Conservation (phyloP, 2,113 vertebrate genomes). For the Xyrauchen texanus region DNA sequence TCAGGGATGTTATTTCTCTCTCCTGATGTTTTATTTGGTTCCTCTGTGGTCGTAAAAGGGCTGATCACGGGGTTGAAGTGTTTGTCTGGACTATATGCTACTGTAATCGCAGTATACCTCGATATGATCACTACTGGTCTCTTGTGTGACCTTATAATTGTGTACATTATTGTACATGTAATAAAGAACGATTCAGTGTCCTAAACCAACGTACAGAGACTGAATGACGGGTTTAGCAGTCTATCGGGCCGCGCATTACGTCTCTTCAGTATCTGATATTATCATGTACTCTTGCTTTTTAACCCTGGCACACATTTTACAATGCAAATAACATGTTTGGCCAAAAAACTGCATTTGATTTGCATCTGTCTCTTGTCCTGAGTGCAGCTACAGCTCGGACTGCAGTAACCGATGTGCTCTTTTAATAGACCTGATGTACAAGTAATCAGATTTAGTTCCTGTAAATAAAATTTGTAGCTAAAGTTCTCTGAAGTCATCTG, state of each 20-base stretch:
- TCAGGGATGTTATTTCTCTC: conserved; percentile 66
- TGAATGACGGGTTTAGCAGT: no score
- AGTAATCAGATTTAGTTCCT: conserved; percentile 45
- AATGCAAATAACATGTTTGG: no score
- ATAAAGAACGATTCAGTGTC: conserved; percentile 74
- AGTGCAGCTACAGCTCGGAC: no score
- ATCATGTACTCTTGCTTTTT: background rate
- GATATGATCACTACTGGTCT: conserved; percentile 87
- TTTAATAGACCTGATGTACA: conserved; percentile 53
- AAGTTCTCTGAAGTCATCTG: background rate
- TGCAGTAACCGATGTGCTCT: background rate
- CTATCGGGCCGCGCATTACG: no score
- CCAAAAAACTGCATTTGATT: no score
- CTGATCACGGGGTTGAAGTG: conserved; percentile 39
- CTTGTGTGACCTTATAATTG: conserved; percentile 90
- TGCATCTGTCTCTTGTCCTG: no score
- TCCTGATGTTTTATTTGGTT: conserved; percentile 31
- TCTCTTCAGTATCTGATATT: background rate
- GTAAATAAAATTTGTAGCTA: conserved; percentile 69
- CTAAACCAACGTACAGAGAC: no score
- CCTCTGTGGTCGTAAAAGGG: conserved; percentile 62
- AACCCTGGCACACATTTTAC: background rate
- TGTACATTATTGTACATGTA: conserved; percentile 96
- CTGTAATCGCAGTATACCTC: conserved; percentile 89
- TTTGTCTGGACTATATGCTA: conserved; percentile 69